Percentiles rank a stretch among this genome's conserved stretches.
phyloP scores from a whole-genome alignment of 1,140 invertebrate species.

The Drosophila bifasciata region DNA sequence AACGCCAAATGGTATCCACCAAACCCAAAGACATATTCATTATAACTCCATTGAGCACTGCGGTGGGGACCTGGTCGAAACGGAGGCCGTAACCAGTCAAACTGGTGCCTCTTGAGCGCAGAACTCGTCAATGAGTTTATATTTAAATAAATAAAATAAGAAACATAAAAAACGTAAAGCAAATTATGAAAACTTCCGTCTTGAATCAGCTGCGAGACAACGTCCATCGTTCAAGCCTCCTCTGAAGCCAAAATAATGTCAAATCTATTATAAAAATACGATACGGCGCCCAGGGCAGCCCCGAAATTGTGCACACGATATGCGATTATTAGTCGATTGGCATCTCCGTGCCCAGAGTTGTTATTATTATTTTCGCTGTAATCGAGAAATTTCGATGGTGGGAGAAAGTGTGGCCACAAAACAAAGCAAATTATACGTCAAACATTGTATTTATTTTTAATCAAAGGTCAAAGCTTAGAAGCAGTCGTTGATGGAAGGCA shows the following conservation, averaged over 20 bases:
- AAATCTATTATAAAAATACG: conserved; percentile 40
- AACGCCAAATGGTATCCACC: conserved; percentile 46
- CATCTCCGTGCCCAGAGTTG: too few species aligned
- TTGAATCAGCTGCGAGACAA: conserved; percentile 2
- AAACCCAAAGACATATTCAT: conserved; percentile 30
- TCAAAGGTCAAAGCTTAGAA: conserved; percentile 43
- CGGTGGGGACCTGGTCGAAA: background rate
- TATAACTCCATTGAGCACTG: conserved; percentile 32
- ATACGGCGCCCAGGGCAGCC: conserved; percentile 24
- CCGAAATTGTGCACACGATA: conserved; percentile 36
- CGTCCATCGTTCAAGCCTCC: background rate
- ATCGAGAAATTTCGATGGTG: too few species aligned
- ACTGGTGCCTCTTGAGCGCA: conserved; percentile 28
- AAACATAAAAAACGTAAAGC: conserved; percentile 8
- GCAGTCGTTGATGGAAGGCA: conserved; percentile 65
- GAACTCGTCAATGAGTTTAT: conserved; percentile 11
- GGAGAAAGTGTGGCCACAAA: too few species aligned
- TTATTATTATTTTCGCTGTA: too few species aligned
- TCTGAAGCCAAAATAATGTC: conserved; percentile 15
- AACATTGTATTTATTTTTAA: too few species aligned
- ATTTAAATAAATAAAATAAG: conserved; percentile 20
- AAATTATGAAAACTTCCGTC: conserved; percentile 30
- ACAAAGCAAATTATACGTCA: too few species aligned
- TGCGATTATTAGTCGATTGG: conserved; percentile 41
- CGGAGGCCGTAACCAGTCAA: conserved; percentile 22